Conservation (phyloP, 2,888 invertebrate genomes). For the Nemotelus nigrinus region DNA sequence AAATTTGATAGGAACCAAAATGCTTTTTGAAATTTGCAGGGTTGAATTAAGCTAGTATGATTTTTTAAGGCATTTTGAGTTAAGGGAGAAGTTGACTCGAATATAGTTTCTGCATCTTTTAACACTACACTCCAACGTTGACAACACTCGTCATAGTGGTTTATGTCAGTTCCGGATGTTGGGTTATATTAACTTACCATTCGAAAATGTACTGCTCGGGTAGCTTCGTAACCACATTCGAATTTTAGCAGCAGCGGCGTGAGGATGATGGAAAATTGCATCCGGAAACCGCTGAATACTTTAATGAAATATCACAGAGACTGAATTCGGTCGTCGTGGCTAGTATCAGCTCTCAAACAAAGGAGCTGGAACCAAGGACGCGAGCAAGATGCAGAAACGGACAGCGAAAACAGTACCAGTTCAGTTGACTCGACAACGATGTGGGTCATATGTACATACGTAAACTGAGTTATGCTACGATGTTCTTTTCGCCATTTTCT, state of each 20-base stretch:
- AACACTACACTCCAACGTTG: background rate
- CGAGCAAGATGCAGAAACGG: background rate
- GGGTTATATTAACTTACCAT: conserved; percentile 27
- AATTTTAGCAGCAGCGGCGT: conserved; percentile 22
- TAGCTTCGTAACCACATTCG: conserved; percentile 29
- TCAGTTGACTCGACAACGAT: too few species aligned
- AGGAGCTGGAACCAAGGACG: background rate
- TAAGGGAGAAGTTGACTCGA: too few species aligned
- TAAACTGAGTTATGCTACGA: too few species aligned
- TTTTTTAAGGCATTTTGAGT: too few species aligned
- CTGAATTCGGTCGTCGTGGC: background rate
- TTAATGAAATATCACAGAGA: conserved; percentile 28
- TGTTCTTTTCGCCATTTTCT: too few species aligned
- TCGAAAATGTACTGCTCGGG: conserved; percentile 8
- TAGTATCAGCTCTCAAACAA: background rate
- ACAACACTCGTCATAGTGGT: conserved; percentile 17
- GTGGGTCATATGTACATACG: too few species aligned
- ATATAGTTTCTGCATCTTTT: too few species aligned
- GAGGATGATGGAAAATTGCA: conserved; percentile 28
- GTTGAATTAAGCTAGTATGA: too few species aligned
- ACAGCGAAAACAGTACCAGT: background rate
- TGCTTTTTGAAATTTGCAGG: too few species aligned
- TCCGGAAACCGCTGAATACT: conserved; percentile 30
- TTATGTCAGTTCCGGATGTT: conserved; percentile 12
- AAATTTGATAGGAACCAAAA: too few species aligned